Evolutionary conservation across 2,797 vertebrate genomes (phyloP).

Genomic region (Periophthalmus magnuspinnatus): DNA sequence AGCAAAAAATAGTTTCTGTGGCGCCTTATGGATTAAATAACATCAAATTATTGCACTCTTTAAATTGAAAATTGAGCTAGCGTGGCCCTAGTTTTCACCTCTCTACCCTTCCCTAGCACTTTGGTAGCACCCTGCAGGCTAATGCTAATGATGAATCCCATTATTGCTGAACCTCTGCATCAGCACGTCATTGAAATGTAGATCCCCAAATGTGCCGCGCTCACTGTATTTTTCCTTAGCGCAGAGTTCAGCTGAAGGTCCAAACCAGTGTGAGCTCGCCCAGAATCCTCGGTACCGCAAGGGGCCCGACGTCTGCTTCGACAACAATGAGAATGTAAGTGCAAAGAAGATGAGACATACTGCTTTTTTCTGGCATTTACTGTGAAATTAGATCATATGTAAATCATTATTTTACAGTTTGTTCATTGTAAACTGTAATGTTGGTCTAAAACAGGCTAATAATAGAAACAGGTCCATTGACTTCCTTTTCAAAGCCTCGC

Average conservation of each 20-base stretch:
- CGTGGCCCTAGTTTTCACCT: neutral
- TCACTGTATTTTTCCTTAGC: conserved; percentile 56
- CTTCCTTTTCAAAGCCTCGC: too few relatives aligned
- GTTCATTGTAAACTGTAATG: too few relatives aligned
- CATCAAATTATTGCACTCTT: neutral
- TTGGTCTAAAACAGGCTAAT: too few relatives aligned
- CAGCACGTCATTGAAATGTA: conserved; percentile 26
- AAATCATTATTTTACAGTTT: too few relatives aligned
- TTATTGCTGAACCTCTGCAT: conserved; percentile 13
- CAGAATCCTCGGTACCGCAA: conserved; percentile 96
- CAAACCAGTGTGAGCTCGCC: conserved; percentile 93
- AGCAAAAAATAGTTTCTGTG: neutral
- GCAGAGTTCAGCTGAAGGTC: conserved; percentile 85
- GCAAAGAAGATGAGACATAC: neutral
- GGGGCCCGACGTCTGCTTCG: conserved; percentile 95
- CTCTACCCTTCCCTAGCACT: neutral
- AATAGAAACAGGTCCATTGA: too few relatives aligned
- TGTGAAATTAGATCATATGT: too few relatives aligned
- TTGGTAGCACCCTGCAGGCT: conserved; percentile 1
- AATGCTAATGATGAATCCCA: conserved; percentile 4
- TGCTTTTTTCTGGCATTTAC: too few relatives aligned
- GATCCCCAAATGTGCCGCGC: conserved; percentile 13
- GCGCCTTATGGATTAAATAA: neutral
- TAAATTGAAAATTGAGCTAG: neutral
- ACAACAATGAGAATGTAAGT: conserved; percentile 91